These are phyloP conservation scores for Pinna nobilis DNA, from an alignment of 1,140 invertebrate genomes.

Conservation along the genomic window DNA sequence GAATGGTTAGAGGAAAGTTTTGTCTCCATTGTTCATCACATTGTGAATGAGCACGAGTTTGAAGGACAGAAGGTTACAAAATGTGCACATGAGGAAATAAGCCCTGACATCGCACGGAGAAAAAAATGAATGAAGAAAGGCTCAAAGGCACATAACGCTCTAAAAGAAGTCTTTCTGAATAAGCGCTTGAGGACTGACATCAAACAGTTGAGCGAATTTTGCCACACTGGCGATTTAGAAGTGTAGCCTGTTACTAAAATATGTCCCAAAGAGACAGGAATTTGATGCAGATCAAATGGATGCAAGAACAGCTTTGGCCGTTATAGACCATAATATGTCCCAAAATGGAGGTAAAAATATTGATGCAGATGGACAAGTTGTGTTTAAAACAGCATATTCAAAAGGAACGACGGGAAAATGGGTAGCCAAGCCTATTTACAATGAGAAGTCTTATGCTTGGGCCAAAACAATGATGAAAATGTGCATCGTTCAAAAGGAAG, in stretches of 20 bases:
- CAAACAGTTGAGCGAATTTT: constrained; percentile 19
- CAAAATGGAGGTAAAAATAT: constrained; percentile 27
- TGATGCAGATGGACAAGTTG: not conserved
- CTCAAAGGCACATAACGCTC: constrained; percentile 26
- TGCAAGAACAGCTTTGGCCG: constrained; percentile 15
- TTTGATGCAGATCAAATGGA: constrained; percentile 32
- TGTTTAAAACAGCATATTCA: constrained; percentile 16
- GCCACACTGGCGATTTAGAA: constrained; percentile 29
- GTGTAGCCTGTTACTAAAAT: constrained; percentile 21
- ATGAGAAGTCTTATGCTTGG: constrained; percentile 7
- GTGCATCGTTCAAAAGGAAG: constrained; percentile 14
- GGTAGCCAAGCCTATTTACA: constrained; percentile 20
- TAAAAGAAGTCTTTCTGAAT: constrained; percentile 19
- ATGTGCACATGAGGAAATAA: constrained; percentile 13
- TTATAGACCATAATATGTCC: constrained; percentile 28
- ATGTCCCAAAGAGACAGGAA: constrained; percentile 33
- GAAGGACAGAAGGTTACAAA: constrained; percentile 5
- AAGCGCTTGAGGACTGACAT: constrained; percentile 18
- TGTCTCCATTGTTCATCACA: constrained; percentile 16
- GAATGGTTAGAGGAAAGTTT: constrained; percentile 28
- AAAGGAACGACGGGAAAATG: constrained; percentile 5
- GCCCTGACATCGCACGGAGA: not conserved
- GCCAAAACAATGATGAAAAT: constrained; percentile 6
- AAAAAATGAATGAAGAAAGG: constrained; percentile 18
- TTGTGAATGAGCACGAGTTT: constrained; percentile 15